Base-by-base conservation (phyloP, 2,113 vertebrate species). In the Lasiurus borealis region DNA sequence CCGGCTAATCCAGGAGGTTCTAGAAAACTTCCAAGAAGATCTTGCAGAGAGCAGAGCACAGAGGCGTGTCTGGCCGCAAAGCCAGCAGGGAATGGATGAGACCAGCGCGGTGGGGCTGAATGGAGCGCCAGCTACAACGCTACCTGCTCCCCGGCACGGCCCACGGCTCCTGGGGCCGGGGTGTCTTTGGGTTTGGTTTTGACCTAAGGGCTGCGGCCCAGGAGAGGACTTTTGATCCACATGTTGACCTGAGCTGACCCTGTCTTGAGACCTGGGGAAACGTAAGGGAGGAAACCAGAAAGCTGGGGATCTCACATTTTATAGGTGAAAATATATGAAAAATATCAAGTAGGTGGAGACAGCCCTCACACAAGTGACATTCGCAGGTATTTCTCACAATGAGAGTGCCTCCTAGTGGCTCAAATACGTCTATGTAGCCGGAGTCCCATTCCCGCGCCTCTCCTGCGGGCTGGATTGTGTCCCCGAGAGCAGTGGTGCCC, bases 11-110 rank as follows among this genome's bases (percentile, higher is more conserved):
- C 36, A 94, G 54, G 75, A 81, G 40, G 25, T 59, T 94, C 95
- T 94, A 96, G 93, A 94, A 96, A 90, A 94, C 94, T 69, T 59
- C 69, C 69, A 57, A 85, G 84, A 50, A 85, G 34, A 95, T 88
- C 82, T 86, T 85, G 46, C 36, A 91, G 62, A 93, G 8, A 78
- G 81, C 8, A 54, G 27, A 27, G 34, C 57, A 92, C 68, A 94
- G 75, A 89, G 25, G 10, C 48, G 69, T 3, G 57, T 72, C 76
- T 90, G 77, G 76, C 84, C 89, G 85, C 29, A 85, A 68, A 92
- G 14, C 5, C 36, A 48, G 13, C 54, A 23, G 6, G 52, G 44
- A 82, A 52, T 76, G 76, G 85, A 54, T 27, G 40, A n/a, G 93
- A 54, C 19, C 54, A 90, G 29, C 40, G 34, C 18, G n/a, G 40